Conservation (phyloP, 2,888 invertebrate species). For the Limenitis camilla region DNA sequence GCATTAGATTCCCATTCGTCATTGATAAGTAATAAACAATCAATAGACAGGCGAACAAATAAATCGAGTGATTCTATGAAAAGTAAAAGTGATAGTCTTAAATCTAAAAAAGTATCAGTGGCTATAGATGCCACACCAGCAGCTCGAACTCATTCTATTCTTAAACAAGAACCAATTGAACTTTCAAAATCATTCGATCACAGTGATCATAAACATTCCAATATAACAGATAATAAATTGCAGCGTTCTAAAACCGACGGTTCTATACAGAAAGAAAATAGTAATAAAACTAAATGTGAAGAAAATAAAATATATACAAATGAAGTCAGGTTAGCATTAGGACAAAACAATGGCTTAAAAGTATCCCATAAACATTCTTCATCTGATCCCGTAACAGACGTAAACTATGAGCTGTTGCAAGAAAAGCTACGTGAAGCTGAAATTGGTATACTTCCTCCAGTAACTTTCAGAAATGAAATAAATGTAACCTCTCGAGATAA, state of each 20-base stretch:
- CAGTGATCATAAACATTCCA: constrained; percentile 51
- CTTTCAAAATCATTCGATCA: constrained; percentile 77
- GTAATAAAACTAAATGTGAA: constrained; percentile 9
- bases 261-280: constrained; percentile 39
- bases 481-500: constrained; percentile 85
- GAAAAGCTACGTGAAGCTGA: constrained; percentile 41
- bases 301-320: constrained; percentile 51
- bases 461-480: constrained; percentile 74
- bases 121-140: constrained; percentile 86
- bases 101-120: constrained; percentile 82
- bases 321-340: constrained; percentile 50
- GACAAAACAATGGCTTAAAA: constrained; percentile 52
- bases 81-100: constrained; percentile 59
- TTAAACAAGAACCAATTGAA: constrained; percentile 86
- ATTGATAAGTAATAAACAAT: constrained; percentile 52
- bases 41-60: constrained; percentile 39
- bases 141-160: constrained; percentile 80
- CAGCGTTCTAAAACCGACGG: constrained; percentile 62
- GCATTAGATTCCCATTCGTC: constrained; percentile 64
- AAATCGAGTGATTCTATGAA: constrained; percentile 66
- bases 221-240: constrained; percentile 36
- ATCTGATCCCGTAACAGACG: constrained; percentile 80
- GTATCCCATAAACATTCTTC: constrained; percentile 79
- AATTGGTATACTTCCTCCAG: constrained; percentile 56
- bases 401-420: constrained; percentile 59